A percentile compares a stretch with the other conserved stretches of the same genome.
These are phyloP conservation scores for Channa maculata DNA, from an alignment of 2,113 vertebrate species.

Conservation along the genomic window DNA sequence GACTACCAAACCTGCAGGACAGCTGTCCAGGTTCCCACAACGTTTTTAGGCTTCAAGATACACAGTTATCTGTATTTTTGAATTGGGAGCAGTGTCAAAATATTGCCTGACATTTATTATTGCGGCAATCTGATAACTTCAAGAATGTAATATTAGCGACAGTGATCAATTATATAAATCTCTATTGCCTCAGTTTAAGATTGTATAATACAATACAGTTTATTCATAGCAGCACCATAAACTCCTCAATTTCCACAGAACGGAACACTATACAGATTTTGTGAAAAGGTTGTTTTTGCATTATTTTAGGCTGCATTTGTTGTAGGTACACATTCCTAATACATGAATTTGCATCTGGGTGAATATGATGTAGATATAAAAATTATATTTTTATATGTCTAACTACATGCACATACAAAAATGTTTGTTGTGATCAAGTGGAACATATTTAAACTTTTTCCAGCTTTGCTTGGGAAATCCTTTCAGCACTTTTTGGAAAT, in stretches of 20 bases:
- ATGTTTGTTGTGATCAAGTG: too few species aligned
- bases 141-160: too few species aligned
- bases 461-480: not conserved
- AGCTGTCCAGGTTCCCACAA: conserved; percentile 53
- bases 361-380: too few species aligned
- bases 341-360: not conserved
- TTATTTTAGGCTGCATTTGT: not conserved
- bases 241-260: not conserved
- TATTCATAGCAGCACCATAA: too few species aligned
- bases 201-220: too few species aligned
- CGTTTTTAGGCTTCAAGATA: not conserved
- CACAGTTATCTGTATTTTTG: not conserved
- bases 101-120: not conserved
- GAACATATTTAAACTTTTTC: too few species aligned
- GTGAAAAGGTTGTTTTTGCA: not conserved
- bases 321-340: not conserved
- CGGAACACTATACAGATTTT: not conserved
- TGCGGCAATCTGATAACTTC: too few species aligned
- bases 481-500: not conserved
- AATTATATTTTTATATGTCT: too few species aligned
- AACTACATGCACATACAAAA: too few species aligned
- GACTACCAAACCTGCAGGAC: conserved; percentile 24
- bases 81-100: not conserved
- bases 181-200: too few species aligned
- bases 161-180: too few species aligned